Evolutionary conservation across 2,888 invertebrate species (phyloP).

Genomic region (Macaria notata): DNA sequence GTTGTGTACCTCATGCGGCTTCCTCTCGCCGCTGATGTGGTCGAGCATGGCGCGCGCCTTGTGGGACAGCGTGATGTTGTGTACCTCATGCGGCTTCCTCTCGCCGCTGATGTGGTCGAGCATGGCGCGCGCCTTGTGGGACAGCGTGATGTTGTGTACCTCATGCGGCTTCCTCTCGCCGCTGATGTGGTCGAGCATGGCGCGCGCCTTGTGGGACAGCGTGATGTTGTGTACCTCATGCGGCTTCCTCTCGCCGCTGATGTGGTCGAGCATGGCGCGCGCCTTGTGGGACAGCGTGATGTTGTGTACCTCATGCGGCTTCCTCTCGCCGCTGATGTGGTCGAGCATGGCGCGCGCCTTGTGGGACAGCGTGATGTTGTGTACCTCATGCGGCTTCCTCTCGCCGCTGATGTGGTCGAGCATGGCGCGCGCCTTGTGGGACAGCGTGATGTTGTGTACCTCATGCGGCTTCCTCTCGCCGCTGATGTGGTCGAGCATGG

Average conservation of each 20-base stretch:
- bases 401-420: slow-evolving; percentile 62
- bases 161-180: slow-evolving; percentile 54
- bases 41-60: slow-evolving; percentile 73
- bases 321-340: slow-evolving; percentile 58
- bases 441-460: slow-evolving; percentile 81
- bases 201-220: slow-evolving; percentile 77
- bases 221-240: slow-evolving; percentile 78
- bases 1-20: slow-evolving; percentile 70
- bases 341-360: slow-evolving; percentile 73
- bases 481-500: slow-evolving; percentile 63
- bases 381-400: slow-evolving; percentile 54
- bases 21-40: slow-evolving; percentile 58
- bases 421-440: slow-evolving; percentile 75
- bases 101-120: slow-evolving; percentile 62
- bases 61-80: slow-evolving; percentile 82
- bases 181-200: slow-evolving; percentile 63
- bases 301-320: slow-evolving; percentile 70
- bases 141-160: slow-evolving; percentile 81
- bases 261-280: slow-evolving; percentile 66
- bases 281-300: slow-evolving; percentile 80
- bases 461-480: slow-evolving; percentile 54
- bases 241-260: slow-evolving; percentile 55
- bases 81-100: slow-evolving; percentile 54
- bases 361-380: slow-evolving; percentile 82
- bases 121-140: slow-evolving; percentile 75